Percentiles rank a stretch among this genome's conserved stretches.
Evolutionary conservation across 2,797 vertebrate genomes (phyloP).

Genomic region (Chloroceryle amazona): DNA sequence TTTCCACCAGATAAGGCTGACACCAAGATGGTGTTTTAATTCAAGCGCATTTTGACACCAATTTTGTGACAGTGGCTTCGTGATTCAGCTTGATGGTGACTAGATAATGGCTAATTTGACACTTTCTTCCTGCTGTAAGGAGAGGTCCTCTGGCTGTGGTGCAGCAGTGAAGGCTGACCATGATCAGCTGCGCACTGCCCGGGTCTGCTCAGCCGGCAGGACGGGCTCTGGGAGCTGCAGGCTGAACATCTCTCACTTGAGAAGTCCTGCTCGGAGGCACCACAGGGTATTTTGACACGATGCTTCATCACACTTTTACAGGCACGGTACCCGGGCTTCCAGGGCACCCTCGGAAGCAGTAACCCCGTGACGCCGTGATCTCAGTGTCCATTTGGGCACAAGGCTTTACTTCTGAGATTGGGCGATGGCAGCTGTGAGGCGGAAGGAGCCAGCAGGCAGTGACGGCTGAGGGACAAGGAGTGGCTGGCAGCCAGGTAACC

Average conservation of each 20-base stretch:
- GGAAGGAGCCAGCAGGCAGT: too few relatives aligned
- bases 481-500: not conserved
- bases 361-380: fast-evolving
- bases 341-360: fast-evolving
- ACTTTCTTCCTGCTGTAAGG: too few relatives aligned
- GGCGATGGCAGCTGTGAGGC: fast-evolving
- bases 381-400: not conserved
- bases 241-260: fast-evolving
- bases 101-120: not conserved
- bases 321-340: fast-evolving
- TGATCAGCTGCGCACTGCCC: fast-evolving
- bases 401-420: not conserved
- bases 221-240: not conserved
- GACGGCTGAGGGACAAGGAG: not conserved
- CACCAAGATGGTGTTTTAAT: not conserved
- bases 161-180: fast-evolving
- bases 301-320: fast-evolving
- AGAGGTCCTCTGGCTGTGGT: too few relatives aligned
- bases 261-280: not conserved
- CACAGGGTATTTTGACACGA: fast-evolving
- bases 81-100: not conserved
- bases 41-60: not conserved
- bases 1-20: not conserved
- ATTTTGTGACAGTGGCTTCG: not conserved
- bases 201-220: fast-evolving